Evolutionary conservation across 2,888 invertebrate genomes (phyloP).

Genomic region (Synergus laeviventris): DNA sequence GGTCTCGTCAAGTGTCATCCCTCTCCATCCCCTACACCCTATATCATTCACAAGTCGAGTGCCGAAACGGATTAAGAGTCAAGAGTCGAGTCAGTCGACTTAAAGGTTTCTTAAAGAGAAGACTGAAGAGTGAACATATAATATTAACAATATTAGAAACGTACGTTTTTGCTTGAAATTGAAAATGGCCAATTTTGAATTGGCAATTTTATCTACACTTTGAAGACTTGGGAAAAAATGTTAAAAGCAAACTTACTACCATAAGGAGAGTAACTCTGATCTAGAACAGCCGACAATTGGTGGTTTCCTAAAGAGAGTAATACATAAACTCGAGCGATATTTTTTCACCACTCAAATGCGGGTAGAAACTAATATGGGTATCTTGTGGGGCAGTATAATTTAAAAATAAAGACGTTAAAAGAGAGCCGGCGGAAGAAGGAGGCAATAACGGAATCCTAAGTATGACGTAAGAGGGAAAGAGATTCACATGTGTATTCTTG

Average conservation of each 20-base stretch:
- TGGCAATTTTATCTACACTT: not conserved
- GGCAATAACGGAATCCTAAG: slow-evolving; percentile 32
- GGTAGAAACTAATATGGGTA: slow-evolving; percentile 33
- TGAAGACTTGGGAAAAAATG: not conserved
- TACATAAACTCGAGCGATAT: slow-evolving; percentile 21
- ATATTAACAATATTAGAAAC: not conserved
- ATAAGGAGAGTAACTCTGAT: slow-evolving; percentile 12
- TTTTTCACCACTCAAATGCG: slow-evolving; percentile 4
- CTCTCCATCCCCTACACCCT: slow-evolving; percentile 49
- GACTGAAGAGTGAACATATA: too few species aligned
- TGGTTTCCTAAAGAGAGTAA: slow-evolving; percentile 6
- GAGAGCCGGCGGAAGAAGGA: slow-evolving; percentile 41
- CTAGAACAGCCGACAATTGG: slow-evolving; percentile 18
- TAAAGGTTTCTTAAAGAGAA: slow-evolving; percentile 64
- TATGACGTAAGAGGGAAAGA: slow-evolving; percentile 37
- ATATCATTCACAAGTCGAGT: slow-evolving; percentile 51
- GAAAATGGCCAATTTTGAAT: not conserved
- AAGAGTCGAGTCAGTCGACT: slow-evolving; percentile 58
- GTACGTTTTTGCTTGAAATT: too few species aligned
- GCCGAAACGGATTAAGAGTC: slow-evolving; percentile 69
- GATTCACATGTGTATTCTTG: slow-evolving; percentile 16
- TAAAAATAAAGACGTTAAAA: slow-evolving; percentile 40
- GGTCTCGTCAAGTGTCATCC: slow-evolving; percentile 11
- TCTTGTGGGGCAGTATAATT: slow-evolving; percentile 35
- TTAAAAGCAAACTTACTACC: not conserved